Evolutionary conservation across 2,888 invertebrate genomes (phyloP).

Genomic region (Bimastos eiseni): DNA sequence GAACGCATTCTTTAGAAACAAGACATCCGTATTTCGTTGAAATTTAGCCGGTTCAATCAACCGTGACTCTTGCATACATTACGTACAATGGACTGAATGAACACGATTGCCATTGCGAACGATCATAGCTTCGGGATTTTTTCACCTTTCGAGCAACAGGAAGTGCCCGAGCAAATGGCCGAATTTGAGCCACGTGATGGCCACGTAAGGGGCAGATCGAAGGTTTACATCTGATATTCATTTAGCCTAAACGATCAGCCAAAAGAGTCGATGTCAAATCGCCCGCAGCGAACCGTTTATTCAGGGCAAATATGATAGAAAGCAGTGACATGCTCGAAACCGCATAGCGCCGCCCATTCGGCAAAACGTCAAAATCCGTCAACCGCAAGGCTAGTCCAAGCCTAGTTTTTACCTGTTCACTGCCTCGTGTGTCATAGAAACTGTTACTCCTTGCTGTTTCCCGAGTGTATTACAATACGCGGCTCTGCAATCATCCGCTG

Average conservation of each 20-base stretch:
- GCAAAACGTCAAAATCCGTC: not conserved
- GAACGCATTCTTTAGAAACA: not conserved
- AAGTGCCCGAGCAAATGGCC: not conserved
- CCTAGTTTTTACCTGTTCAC: not conserved
- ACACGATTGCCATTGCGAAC: not conserved
- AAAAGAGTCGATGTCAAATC: not conserved
- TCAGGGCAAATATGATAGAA: not conserved
- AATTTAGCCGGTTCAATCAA: not conserved
- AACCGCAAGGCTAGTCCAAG: not conserved
- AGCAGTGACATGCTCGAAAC: not conserved
- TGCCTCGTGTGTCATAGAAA: not conserved
- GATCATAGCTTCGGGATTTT: not conserved
- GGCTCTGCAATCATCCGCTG: not conserved
- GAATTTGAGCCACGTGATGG: not conserved
- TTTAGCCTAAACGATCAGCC: not conserved
- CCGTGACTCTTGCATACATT: slow-evolving; percentile 2
- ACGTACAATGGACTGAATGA: not conserved
- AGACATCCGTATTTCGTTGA: not conserved
- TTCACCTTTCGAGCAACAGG: not conserved
- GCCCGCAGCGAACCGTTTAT: not conserved
- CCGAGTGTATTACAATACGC: not conserved
- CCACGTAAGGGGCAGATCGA: not conserved
- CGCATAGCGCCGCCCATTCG: not conserved
- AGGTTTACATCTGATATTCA: not conserved
- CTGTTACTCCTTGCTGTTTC: not conserved